Conservation (phyloP, 2,888 invertebrate species). For the Thecocarcelia acutangulata region DNA sequence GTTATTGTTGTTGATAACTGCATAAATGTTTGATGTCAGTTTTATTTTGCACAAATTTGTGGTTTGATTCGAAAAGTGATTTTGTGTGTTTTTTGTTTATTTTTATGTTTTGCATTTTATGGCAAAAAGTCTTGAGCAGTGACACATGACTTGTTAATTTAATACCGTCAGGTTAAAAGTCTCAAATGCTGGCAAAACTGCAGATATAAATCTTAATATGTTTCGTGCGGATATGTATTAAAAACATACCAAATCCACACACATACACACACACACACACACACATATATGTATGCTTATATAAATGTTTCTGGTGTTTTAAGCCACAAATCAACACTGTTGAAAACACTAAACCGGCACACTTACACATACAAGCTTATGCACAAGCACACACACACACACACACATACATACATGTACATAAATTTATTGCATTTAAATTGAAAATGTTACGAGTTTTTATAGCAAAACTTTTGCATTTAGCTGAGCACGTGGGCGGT, state of each 20-base stretch:
- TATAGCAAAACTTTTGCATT: background rate
- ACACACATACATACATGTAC: too few relatives aligned
- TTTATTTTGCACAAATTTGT: slow-evolving; percentile 1
- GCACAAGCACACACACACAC: too few relatives aligned
- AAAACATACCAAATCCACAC: too few relatives aligned
- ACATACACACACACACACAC: background rate
- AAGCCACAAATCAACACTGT: slow-evolving; percentile 34
- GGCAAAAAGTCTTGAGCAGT: slow-evolving; percentile 24
- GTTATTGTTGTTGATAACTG: slow-evolving; percentile 25
- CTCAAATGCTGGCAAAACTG: background rate
- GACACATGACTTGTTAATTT: slow-evolving; percentile 40
- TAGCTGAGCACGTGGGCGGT: background rate
- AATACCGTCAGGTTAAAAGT: slow-evolving; percentile 15
- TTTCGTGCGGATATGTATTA: too few relatives aligned
- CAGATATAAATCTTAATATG: slow-evolving; percentile 15
- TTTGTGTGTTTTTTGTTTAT: background rate
- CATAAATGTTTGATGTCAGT: background rate
- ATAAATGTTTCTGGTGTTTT: background rate
- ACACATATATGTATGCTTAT: slow-evolving; percentile 1
- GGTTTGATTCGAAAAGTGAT: background rate
- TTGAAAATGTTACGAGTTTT: background rate
- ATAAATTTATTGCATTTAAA: slow-evolving; percentile 12
- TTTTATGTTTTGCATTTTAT: background rate
- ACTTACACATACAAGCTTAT: too few relatives aligned
- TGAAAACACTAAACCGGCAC: slow-evolving; percentile 34